Percentiles rank a stretch among this genome's conserved stretches.
These are phyloP conservation scores for Cydia pomonella DNA, from an alignment of 1,140 invertebrate species.

Conservation along the genomic window DNA sequence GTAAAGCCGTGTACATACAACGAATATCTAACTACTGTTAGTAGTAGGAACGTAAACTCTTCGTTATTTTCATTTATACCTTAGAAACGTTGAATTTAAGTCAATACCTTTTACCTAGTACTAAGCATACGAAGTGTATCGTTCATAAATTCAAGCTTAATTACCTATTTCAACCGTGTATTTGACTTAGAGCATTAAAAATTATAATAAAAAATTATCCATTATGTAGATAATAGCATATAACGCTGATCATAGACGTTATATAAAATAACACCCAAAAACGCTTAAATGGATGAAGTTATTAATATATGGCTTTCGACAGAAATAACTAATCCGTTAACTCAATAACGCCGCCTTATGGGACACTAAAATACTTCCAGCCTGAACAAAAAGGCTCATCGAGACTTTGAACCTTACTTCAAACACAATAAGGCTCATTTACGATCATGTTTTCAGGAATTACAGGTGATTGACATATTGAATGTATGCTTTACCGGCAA, in stretches of 20 bases:
- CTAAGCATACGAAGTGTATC: too few species aligned
- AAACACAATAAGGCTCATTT: not conserved
- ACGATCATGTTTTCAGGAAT: not conserved
- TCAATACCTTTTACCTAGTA: too few species aligned
- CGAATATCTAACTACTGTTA: not conserved
- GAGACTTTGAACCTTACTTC: constrained; percentile 4
- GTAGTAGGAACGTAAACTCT: too few species aligned
- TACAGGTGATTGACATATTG: constrained; percentile 25
- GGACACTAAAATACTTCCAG: not conserved
- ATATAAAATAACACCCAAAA: not conserved
- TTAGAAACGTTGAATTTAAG: not conserved
- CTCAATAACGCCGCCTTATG: constrained; percentile 11
- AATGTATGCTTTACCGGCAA: constrained; percentile 16
- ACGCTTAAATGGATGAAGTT: not conserved
- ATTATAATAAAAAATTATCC: too few species aligned
- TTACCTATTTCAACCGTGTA: too few species aligned
- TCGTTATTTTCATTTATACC: too few species aligned
- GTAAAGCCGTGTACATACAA: not conserved
- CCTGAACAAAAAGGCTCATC: not conserved
- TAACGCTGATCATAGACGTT: too few species aligned
- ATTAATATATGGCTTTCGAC: not conserved
- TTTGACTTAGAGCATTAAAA: too few species aligned
- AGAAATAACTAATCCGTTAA: constrained; percentile 2
- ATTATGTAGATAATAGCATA: not conserved
- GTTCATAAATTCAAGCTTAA: too few species aligned